phyloP scores from a whole-genome alignment of 1,140 invertebrate species.

The Drosophila persimilis region DNA sequence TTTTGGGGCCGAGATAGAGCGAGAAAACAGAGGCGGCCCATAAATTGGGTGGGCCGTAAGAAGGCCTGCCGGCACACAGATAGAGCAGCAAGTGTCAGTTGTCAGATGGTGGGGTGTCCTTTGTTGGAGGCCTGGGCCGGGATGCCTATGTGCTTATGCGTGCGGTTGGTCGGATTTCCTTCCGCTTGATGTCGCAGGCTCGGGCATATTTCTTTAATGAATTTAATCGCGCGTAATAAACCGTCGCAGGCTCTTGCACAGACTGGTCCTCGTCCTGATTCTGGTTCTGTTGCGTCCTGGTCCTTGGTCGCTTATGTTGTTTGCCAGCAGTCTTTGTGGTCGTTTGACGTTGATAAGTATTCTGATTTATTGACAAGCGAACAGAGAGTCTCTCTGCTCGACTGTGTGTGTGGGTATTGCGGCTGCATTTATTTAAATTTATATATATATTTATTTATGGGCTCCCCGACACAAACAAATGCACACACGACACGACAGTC shows the following conservation, averaged over 20 bases:
- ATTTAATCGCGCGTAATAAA: conserved; percentile 77
- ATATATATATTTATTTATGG: conserved; percentile 73
- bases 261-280: neutral
- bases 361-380: conserved; percentile 80
- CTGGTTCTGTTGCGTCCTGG: neutral
- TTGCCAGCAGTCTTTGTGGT: conserved; percentile 71
- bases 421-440: conserved; percentile 74
- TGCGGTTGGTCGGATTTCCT: conserved; percentile 28
- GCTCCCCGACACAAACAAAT: conserved; percentile 34
- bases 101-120: conserved; percentile 40
- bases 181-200: conserved; percentile 41
- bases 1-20: conserved; percentile 28
- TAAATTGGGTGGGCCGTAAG: conserved; percentile 56
- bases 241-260: conserved; percentile 41
- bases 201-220: conserved; percentile 71
- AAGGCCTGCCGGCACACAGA: conserved; percentile 60
- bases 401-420: conserved; percentile 24
- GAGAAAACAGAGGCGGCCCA: conserved; percentile 25
- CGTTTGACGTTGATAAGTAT: conserved; percentile 75
- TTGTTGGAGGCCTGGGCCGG: conserved; percentile 16
- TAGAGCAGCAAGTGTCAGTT: conserved; percentile 71
- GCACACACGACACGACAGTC: conserved; percentile 3
- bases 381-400: conserved; percentile 25
- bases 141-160: neutral
- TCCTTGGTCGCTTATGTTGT: conserved; percentile 61